phyloP scores from a whole-genome alignment of 1,140 invertebrate species.

The Lutraria rhynchaena region DNA sequence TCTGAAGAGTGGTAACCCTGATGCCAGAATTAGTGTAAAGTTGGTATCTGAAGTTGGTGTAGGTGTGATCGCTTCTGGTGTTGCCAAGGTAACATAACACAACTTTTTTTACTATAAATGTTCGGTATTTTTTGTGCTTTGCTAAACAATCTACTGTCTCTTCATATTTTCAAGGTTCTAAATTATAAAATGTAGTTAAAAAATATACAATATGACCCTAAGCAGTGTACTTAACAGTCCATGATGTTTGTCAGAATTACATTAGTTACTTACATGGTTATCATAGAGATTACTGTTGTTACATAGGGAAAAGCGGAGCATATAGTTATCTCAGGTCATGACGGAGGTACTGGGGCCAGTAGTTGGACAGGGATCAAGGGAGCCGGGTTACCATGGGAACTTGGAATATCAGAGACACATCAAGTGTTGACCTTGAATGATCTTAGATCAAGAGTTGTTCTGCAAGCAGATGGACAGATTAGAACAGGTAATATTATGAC shows the following conservation, averaged over 20 bases:
- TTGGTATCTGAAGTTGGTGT: constrained; percentile 99
- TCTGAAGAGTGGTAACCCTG: constrained; percentile 98
- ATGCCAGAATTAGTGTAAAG: constrained; percentile 97
- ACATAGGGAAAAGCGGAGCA: constrained; percentile 97
- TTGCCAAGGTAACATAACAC: constrained; percentile 90
- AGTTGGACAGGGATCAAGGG: constrained; percentile 97
- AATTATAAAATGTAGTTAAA: no score
- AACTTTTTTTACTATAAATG: no score
- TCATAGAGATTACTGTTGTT: no score
- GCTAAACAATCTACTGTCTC: no score
- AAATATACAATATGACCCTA: no score
- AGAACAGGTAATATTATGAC: constrained; percentile 75
- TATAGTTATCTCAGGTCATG: constrained; percentile 98
- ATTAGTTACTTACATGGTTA: no score
- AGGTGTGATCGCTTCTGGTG: constrained; percentile 98
- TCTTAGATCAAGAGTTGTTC: constrained; percentile 94
- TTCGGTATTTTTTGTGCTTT: no score
- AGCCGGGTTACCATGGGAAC: constrained; percentile 98
- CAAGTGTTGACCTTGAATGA: constrained; percentile 97
- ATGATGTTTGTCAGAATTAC: no score
- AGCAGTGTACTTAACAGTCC: no score
- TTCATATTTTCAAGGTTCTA: no score
- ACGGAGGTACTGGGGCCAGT: constrained; percentile 98
- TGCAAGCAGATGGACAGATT: constrained; percentile 88
- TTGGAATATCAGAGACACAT: constrained; percentile 98